Base-by-base conservation (phyloP, 2,113 vertebrate genomes). In the Catharus fuscescens region DNA sequence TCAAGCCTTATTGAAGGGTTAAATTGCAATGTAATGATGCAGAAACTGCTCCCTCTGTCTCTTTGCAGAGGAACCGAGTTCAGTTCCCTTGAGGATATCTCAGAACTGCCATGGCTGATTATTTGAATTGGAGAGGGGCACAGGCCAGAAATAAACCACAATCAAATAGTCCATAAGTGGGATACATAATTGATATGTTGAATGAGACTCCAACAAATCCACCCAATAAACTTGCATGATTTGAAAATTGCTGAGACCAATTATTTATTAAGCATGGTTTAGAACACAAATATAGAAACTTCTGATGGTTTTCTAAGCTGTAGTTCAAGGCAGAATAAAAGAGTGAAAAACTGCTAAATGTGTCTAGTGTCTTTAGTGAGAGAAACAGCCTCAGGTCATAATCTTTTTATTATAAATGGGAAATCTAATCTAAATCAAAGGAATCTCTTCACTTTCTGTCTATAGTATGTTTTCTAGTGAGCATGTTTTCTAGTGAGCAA, bases 21-120 rank as follows among this genome's bases (percentile, higher is more conserved):
- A 90, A 93, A 82, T 90, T 79, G 74, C 62, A 93, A 85, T 80
- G 91, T 93, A 80, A 80, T 65, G 78, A 65, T 72, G 57, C 74
- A 82, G 70, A 92, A 94, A 67, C 48, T 76, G 13, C 44, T 95
- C 23, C 48, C 66, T 79, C 53, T 91, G 36, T 48, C 36, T 91
- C 70, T 81, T 76, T 80, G 66, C 25, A 44, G 31, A 82, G n/a
- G 54, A 88, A 69, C 50, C 3, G 7, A 69, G 86, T 74, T 90
- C 53, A 72, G 0, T 65, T 81, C 56, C 56, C 40, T 62, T 40
- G 47, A 66, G 57, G 80, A 76, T 85, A 57, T 81, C 57, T 85
- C 61, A 60, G 44, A 92, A 64, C 38, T 14, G 11, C 36, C 36
- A 19, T 2, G 2, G 44, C 28, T 79, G 40, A 53, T 79, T 64